Evolutionary conservation across 1,140 invertebrate genomes (phyloP).

Genomic region (Gonioctena quinquepunctata): DNA sequence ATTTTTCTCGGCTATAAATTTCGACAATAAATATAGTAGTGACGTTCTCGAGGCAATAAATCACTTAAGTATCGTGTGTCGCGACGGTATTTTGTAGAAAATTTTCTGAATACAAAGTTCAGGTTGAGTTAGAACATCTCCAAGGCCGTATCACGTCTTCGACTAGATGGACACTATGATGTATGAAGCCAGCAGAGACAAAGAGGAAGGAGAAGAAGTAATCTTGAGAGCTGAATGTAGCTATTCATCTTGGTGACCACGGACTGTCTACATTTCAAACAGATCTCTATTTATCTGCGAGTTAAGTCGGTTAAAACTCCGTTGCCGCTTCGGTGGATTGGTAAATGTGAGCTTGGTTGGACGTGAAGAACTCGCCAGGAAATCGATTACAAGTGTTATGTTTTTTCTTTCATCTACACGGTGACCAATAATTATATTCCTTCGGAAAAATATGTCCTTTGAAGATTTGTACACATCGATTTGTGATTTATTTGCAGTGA

Average conservation of each 20-base stretch:
- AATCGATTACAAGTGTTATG: neutral
- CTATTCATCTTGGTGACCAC: constrained; percentile 34
- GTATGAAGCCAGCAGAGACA: constrained; percentile 17
- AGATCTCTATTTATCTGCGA: neutral
- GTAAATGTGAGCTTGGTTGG: neutral
- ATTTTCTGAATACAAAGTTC: constrained; percentile 33
- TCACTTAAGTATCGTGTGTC: constrained; percentile 15
- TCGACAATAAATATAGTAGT: constrained; percentile 1
- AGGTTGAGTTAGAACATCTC: constrained; percentile 22
- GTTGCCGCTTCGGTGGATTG: neutral
- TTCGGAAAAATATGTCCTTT: no score
- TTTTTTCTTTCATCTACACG: no score
- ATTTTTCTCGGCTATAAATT: constrained; percentile 2
- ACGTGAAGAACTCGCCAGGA: neutral
- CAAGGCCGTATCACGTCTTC: constrained; percentile 26
- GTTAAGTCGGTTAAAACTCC: neutral
- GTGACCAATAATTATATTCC: no score
- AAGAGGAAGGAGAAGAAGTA: constrained; percentile 23
- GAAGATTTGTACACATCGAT: no score
- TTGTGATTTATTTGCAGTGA: no score
- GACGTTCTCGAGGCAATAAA: constrained; percentile 1
- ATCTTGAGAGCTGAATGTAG: constrained; percentile 29
- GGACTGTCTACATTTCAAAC: constrained; percentile 22
- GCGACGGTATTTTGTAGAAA: constrained; percentile 12
- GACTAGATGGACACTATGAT: constrained; percentile 33